A percentile compares a stretch with the other conserved stretches of the same genome.
These are phyloP conservation scores for Uloborus plumipes DNA, from an alignment of 2,888 invertebrate species.

Conservation along the genomic window DNA sequence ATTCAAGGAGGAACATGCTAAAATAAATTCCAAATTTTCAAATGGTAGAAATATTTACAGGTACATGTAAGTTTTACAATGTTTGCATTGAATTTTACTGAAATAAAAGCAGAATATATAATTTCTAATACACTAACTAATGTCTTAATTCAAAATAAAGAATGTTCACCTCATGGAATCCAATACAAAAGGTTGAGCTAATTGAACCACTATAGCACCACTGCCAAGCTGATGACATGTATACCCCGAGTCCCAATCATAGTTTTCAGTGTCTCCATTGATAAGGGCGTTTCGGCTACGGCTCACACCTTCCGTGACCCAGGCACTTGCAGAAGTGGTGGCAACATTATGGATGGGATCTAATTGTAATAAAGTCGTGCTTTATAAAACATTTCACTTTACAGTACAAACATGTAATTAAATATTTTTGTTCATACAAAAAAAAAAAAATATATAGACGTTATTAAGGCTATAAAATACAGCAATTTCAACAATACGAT, in stretches of 20 bases:
- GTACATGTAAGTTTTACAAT: too few species aligned
- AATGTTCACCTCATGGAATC: constrained; percentile 81
- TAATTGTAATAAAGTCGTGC: constrained; percentile 69
- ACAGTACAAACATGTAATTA: too few species aligned
- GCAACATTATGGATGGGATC: constrained; percentile 93
- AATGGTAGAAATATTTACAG: too few species aligned
- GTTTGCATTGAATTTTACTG: too few species aligned
- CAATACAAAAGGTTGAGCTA: constrained; percentile 95
- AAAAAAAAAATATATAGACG: too few species aligned
- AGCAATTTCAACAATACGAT: too few species aligned
- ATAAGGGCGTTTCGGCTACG: constrained; percentile 93
- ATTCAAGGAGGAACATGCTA: neutral
- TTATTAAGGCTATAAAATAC: too few species aligned
- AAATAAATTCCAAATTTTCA: too few species aligned
- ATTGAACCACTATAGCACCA: constrained; percentile 93
- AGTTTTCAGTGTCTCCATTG: constrained; percentile 94
- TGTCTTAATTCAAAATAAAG: neutral
- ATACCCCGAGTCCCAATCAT: constrained; percentile 99
- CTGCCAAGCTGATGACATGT: constrained; percentile 96
- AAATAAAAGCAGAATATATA: too few species aligned
- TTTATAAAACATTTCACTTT: too few species aligned
- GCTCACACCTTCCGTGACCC: constrained; percentile 95
- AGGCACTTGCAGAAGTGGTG: constrained; percentile 88
- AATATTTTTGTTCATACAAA: too few species aligned
- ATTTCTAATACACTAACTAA: too few species aligned